Evolutionary conservation across 1,140 invertebrate species (phyloP), one percentile per base, ranked within the genome.

Genomic region (Euwallacea similis): DNA sequence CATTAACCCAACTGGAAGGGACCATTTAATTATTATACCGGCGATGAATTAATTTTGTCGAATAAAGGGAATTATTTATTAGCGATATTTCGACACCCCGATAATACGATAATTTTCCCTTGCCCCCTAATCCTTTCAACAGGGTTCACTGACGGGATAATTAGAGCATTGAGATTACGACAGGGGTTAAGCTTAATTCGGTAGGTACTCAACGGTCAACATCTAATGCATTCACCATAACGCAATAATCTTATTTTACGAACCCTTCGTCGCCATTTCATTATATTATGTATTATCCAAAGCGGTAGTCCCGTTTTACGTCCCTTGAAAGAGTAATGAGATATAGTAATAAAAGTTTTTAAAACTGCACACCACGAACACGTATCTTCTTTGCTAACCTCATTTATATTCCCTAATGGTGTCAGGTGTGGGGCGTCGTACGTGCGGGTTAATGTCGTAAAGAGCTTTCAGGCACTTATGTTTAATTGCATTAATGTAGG

Each of bases 361-460:
- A 43, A 43, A 66, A 56, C 50, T 65, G 46, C 16, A 53, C 62
- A 15, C 47, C 47, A 65, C 42, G 44, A 65, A 42, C 42, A n/a
- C 47, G 64, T 42, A 42, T 58, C 53, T 33, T 53, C 33, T 50
- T 66, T 46, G 41, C 16, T 55, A 66, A 44, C 54, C 64, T 58
- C 64, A 66, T 66, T 66, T 66, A 66, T 66, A 66, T 66, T 66
- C 64, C 33, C 53, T 66, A 66, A 66, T 66, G 64, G 64, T 66
- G 54, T 66, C 54, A 66, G 64, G 64, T 66, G 53, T 66, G 54
- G 21, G 21, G 21, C 21, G 21, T 33, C 21, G 21, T 33, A 33
- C 21, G 21, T 33, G 21, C 21, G 21, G 21, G 21, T 33, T 33
- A 33, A 33, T 33, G 21, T 33, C 21, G 21, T 33, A 33, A 33